Evolutionary conservation across 2,888 invertebrate species (phyloP).

Genomic region (Leistus spinibarbis): DNA sequence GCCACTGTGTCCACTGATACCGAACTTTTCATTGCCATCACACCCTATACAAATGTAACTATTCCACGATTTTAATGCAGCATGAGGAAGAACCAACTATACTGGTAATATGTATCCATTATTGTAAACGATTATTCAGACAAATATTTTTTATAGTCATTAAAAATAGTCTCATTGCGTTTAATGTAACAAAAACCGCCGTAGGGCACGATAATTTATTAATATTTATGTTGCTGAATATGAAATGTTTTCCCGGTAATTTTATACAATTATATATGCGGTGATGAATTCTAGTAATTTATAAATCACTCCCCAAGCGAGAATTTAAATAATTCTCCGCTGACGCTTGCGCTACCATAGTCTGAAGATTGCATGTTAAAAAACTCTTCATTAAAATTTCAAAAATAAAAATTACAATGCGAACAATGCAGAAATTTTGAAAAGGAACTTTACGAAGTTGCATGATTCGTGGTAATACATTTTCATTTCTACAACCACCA

Average conservation of each 20-base stretch:
- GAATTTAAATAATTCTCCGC: background rate
- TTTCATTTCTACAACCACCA: background rate
- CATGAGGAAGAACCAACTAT: too few species aligned
- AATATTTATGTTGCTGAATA: background rate
- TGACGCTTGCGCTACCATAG: background rate
- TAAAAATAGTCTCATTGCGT: too few species aligned
- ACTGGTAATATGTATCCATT: too few species aligned
- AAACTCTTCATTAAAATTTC: constrained; percentile 22
- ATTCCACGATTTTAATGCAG: too few species aligned
- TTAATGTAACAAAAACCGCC: too few species aligned
- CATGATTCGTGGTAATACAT: constrained; percentile 27
- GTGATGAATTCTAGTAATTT: background rate
- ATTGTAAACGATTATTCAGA: too few species aligned
- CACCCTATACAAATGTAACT: too few species aligned
- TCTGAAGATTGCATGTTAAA: constrained; percentile 24
- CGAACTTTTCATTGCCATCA: too few species aligned
- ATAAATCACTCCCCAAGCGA: background rate
- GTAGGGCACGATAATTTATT: background rate
- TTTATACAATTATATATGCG: background rate
- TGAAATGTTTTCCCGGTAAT: background rate
- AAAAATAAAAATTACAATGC: constrained; percentile 7
- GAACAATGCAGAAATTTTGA: constrained; percentile 5
- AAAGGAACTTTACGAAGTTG: constrained; percentile 19
- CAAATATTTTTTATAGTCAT: too few species aligned
- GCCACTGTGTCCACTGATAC: background rate